phyloP scores from a whole-genome alignment of 2,797 vertebrate species.

The Euphonia xanthogaster region DNA sequence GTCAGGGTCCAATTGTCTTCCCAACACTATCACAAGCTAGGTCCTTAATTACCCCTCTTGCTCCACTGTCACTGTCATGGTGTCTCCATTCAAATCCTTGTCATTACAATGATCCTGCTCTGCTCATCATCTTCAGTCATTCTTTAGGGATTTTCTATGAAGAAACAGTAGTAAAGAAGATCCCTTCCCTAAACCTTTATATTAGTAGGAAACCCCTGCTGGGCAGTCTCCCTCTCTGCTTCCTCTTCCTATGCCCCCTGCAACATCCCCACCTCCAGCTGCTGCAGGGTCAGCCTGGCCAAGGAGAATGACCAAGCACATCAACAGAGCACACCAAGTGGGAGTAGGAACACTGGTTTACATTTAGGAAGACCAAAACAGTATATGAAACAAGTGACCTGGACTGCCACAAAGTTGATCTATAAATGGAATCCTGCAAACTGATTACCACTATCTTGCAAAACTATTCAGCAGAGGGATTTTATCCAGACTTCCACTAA shows the following conservation, averaged over 20 bases:
- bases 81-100: neutral
- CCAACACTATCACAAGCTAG: neutral
- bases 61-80: neutral
- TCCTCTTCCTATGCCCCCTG: neutral
- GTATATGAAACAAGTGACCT: neutral
- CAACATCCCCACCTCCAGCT: fast-evolving
- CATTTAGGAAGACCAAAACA: neutral
- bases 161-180: neutral
- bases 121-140: neutral
- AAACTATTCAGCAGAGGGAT: neutral
- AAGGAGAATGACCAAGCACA: neutral
- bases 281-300: neutral
- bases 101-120: neutral
- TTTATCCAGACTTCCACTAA: neutral
- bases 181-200: neutral
- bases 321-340: fast-evolving
- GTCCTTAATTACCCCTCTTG: neutral
- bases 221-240: neutral
- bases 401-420: neutral
- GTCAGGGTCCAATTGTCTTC: neutral
- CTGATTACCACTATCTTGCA: neutral
- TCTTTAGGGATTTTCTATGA: neutral
- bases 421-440: neutral
- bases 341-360: neutral
- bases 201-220: neutral